Conservation (phyloP, 2,113 vertebrate genomes). For the rabbit (Oryctolagus cuniculus) region mOryCun1.1 NC_091435.1:62975501-62976000, state of each 20-base stretch:
- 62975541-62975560: background rate
- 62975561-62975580: background rate
- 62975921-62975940: slow-evolving; percentile 52
- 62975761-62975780: slow-evolving; percentile 35
- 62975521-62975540: background rate
- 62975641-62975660: background rate
- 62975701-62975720: slow-evolving; percentile 23
- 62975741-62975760: background rate
- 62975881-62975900: slow-evolving; percentile 36
- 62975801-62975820: slow-evolving; percentile 1
- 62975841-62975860: slow-evolving; percentile 55
- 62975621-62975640: background rate
- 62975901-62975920: slow-evolving; percentile 55
- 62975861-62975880: slow-evolving; percentile 57
- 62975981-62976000: slow-evolving; percentile 39
- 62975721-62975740: background rate
- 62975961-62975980: slow-evolving; percentile 52
- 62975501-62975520: background rate
- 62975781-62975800: slow-evolving; percentile 58
- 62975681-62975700: background rate
- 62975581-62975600: background rate
- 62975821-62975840: slow-evolving; percentile 25
- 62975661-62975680: background rate
- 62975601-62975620: background rate
- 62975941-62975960: slow-evolving; percentile 55